These are phyloP conservation scores for Leptodirus hochenwartii DNA, from an alignment of 2,888 invertebrate species.

Conservation along the genomic window DNA sequence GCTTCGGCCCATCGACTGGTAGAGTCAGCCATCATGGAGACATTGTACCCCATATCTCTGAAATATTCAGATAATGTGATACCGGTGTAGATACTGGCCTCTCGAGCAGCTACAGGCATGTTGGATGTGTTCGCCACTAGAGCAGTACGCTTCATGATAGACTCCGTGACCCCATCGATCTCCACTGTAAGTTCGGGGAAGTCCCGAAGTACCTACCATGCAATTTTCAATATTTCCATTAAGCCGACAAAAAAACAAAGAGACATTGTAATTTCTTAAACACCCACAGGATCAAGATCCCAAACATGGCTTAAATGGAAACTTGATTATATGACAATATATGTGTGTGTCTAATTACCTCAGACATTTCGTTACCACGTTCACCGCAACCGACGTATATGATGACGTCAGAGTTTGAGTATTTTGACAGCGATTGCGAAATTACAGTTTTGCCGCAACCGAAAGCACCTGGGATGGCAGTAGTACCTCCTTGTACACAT, in stretches of 20 bases:
- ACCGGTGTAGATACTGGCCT: slow-evolving; percentile 98
- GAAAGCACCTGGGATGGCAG: slow-evolving; percentile 98
- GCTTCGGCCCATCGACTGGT: slow-evolving; percentile 99
- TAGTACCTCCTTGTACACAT: slow-evolving; percentile 96
- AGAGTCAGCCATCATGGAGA: slow-evolving; percentile 99
- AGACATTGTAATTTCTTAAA: no score
- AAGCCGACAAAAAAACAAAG: no score
- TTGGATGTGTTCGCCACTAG: slow-evolving; percentile 99
- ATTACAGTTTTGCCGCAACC: slow-evolving; percentile 99
- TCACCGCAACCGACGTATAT: slow-evolving; percentile 99
- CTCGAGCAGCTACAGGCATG: slow-evolving; percentile 99
- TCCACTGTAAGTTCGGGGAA: slow-evolving; percentile 97
- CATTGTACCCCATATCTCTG: slow-evolving; percentile 98
- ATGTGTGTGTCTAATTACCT: no score
- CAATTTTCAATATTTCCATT: no score
- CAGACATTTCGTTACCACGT: slow-evolving; percentile 99
- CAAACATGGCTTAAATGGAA: no score
- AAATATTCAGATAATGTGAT: slow-evolving; percentile 99
- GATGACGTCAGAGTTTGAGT: slow-evolving; percentile 98
- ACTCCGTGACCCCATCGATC: slow-evolving; percentile 90
- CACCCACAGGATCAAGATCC: no score
- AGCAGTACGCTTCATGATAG: slow-evolving; percentile 99
- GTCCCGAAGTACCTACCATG: slow-evolving; percentile 91
- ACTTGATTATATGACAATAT: no score
- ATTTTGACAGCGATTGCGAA: slow-evolving; percentile 97